Conservation (phyloP, 2,113 vertebrate species). For the Lontra canadensis region DNA sequence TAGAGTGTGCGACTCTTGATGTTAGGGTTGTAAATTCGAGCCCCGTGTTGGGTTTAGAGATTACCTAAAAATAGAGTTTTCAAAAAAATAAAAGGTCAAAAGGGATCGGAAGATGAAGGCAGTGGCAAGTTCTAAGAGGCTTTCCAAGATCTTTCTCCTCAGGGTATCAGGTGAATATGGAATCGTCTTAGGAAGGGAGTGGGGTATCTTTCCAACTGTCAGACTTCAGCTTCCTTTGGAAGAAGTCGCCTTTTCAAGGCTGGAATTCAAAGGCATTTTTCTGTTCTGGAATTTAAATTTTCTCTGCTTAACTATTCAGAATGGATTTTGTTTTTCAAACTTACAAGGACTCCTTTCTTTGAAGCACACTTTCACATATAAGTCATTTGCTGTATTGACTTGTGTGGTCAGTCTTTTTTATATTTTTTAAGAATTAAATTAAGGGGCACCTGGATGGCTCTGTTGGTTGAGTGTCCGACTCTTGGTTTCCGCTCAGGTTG, state of each 20-base stretch:
- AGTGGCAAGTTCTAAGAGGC: not conserved
- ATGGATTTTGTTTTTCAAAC: conserved; percentile 18
- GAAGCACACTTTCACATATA: not conserved
- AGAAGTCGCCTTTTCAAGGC: conserved; percentile 46
- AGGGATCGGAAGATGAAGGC: not conserved
- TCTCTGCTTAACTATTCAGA: conserved; percentile 2
- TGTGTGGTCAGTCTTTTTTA: conserved; percentile 12
- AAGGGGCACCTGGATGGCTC: not conserved
- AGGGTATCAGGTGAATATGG: not conserved
- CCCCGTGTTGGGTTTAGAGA: not conserved
- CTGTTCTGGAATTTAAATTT: conserved; percentile 35
- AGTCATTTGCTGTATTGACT: not conserved
- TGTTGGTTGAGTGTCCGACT: not conserved
- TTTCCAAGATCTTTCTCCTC: not conserved
- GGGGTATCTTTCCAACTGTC: not conserved
- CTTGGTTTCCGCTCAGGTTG: not conserved
- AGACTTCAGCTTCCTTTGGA: conserved; percentile 22
- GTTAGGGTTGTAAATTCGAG: not conserved
- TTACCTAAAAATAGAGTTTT: not conserved
- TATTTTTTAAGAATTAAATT: conserved; percentile 20
- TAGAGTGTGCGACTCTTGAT: not conserved
- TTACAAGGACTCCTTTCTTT: not conserved
- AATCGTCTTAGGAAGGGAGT: not conserved
- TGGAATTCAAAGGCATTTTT: conserved; percentile 11
- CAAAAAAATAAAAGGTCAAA: not conserved